Evolutionary conservation across 1,140 invertebrate genomes (phyloP).

Genomic region (Zelostemma sp.): DNA sequence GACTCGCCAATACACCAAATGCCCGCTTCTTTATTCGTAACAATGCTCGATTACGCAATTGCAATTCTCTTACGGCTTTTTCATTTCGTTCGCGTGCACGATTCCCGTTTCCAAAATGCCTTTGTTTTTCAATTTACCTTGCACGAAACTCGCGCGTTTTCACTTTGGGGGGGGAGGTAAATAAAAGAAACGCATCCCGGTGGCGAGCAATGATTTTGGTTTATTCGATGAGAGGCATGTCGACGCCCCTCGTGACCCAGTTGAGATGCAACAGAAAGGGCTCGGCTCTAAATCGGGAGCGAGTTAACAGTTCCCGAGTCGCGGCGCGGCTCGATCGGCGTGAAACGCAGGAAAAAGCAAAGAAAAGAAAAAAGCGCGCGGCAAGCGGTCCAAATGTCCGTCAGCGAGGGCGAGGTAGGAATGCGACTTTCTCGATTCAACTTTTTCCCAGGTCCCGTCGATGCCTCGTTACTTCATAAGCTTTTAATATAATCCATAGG

Average conservation of each 20-base stretch:
- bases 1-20: neutral
- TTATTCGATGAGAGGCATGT: too few species aligned
- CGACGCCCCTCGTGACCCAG: conserved; percentile 14
- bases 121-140: too few species aligned
- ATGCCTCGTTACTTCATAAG: too few species aligned
- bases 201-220: too few species aligned
- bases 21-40: neutral
- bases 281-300: conserved; percentile 23
- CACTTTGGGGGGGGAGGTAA: too few species aligned
- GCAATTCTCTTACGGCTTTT: neutral
- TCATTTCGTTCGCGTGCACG: neutral
- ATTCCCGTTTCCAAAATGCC: too few species aligned
- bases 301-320: neutral
- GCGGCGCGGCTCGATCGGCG: neutral
- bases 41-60: neutral
- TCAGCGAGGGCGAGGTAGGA: too few species aligned
- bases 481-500: too few species aligned
- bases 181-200: too few species aligned
- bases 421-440: too few species aligned
- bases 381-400: neutral
- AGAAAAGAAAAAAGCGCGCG: neutral
- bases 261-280: conserved; percentile 15
- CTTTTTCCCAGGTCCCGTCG: neutral
- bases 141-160: too few species aligned
- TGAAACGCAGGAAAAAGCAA: neutral